phyloP scores from a whole-genome alignment of 2,113 vertebrate genomes.

The Aegotheles bennettii region DNA sequence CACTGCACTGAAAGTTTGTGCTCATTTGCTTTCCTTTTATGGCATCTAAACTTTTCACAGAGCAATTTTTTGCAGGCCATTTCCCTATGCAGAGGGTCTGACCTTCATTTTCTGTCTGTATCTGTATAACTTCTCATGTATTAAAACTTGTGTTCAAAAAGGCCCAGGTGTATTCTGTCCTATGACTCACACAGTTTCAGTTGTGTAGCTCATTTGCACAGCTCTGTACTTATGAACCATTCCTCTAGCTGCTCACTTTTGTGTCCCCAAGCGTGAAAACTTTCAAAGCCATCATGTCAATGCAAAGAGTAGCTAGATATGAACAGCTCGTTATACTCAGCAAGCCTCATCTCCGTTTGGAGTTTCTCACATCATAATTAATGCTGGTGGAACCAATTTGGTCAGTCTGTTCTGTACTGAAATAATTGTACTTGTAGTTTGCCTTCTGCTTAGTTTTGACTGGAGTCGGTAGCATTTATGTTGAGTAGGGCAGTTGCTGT shows the following conservation, averaged over 20 bases:
- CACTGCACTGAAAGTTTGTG: not conserved
- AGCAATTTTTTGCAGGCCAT: not conserved
- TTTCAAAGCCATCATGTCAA: not conserved
- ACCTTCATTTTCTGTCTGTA: not conserved
- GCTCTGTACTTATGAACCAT: accelerated
- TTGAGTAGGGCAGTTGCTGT: not conserved
- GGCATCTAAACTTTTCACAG: not conserved
- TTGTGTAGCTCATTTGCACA: not conserved
- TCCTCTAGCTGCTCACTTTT: not conserved
- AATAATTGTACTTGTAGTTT: not conserved
- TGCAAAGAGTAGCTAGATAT: not conserved
- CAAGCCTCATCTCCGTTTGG: not conserved
- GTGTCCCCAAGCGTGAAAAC: not conserved
- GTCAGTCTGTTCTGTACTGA: not conserved
- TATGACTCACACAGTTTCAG: not conserved
- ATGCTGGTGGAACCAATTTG: not conserved
- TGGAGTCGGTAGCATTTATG: not conserved
- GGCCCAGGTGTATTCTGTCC: not conserved
- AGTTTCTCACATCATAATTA: not conserved
- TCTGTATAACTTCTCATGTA: not conserved
- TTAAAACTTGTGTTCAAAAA: not conserved
- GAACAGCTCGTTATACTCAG: not conserved
- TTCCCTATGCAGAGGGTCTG: not conserved
- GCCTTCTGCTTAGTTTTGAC: not conserved
- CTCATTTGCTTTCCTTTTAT: not conserved